Conservation (phyloP, 2,113 vertebrate genomes). For the Malurus elegans region DNA sequence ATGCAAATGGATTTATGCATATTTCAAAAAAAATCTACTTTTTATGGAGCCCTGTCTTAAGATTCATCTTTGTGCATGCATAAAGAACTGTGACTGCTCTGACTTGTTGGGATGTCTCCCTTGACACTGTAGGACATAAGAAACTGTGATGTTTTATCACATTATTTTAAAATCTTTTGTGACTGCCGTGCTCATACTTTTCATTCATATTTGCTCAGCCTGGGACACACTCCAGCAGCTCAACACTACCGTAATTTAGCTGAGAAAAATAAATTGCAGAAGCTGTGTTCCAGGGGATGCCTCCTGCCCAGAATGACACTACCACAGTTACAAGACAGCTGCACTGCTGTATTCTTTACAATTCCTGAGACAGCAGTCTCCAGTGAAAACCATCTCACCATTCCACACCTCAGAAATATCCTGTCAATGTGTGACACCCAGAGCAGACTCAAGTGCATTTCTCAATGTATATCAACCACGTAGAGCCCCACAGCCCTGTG, state of each 20-base stretch:
- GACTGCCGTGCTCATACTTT: background rate
- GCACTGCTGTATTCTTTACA: background rate
- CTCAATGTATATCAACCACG: background rate
- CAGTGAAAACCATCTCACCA: background rate
- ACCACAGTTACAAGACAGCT: background rate
- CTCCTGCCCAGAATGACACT: background rate
- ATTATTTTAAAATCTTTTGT: background rate
- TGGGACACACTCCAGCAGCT: background rate
- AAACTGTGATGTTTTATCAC: fast-evolving
- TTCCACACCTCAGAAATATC: background rate
- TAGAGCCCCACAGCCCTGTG: background rate
- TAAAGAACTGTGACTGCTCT: background rate
- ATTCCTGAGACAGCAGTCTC: background rate
- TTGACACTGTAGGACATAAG: background rate
- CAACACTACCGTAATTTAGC: background rate
- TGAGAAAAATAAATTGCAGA: slow-evolving; percentile 38
- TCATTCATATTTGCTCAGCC: slow-evolving; percentile 22
- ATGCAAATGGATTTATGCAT: too few species aligned
- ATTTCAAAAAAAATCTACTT: background rate
- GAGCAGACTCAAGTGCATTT: background rate
- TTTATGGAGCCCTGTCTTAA: background rate
- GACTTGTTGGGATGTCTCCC: background rate
- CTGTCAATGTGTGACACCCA: background rate
- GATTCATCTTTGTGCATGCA: background rate
- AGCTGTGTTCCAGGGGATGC: background rate